phyloP scores from a whole-genome alignment of 2,113 vertebrate genomes.

The Ptychochromis oligacanthus region DNA sequence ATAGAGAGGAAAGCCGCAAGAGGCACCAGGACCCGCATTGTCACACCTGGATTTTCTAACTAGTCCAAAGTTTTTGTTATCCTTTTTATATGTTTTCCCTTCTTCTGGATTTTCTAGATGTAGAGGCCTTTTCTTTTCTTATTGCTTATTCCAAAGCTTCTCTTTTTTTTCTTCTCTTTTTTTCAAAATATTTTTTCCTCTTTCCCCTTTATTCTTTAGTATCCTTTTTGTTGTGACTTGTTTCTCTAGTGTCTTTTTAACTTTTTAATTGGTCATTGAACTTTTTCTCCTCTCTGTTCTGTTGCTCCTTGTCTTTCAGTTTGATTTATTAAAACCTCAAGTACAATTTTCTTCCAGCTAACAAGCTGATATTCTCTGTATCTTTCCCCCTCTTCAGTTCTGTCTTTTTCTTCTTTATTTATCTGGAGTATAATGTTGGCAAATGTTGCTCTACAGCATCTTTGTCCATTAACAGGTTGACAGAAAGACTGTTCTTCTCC shows the following conservation, averaged over 20 bases:
- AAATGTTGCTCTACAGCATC: background rate
- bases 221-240: background rate
- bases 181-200: background rate
- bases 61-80: background rate
- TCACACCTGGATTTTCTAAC: background rate
- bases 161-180: background rate
- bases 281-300: background rate
- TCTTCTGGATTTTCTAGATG: background rate
- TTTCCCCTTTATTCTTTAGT: rapidly evolving
- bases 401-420: background rate
- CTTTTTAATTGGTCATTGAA: background rate
- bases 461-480: background rate
- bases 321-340: background rate
- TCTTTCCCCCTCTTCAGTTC: background rate
- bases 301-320: background rate
- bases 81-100: background rate
- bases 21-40: constrained; percentile 15
- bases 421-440: background rate
- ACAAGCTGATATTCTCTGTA: background rate
- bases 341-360: background rate
- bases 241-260: background rate
- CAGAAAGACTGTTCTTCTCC: background rate
- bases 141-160: background rate
- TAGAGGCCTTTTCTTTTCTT: background rate
- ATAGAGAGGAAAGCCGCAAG: constrained; percentile 40